Evolutionary conservation across 2,888 invertebrate genomes (phyloP), one percentile per base, ranked within the genome.

Genomic region (Caenorhabditis zanzibari): DNA sequence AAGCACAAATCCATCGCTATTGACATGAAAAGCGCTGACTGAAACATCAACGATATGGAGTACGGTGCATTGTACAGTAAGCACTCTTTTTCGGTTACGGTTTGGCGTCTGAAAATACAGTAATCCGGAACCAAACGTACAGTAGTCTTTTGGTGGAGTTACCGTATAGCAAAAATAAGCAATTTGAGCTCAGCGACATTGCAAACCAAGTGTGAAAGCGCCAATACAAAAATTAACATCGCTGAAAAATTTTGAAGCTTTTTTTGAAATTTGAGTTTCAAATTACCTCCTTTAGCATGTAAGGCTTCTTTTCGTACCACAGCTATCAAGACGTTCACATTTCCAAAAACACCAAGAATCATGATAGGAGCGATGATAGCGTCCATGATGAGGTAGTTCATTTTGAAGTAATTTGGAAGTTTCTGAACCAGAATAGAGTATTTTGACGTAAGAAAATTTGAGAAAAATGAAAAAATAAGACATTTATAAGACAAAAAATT

Each of bases 291-390:
- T 38, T 38, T 38, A 5, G 75, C 66, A 28, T 66, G 12, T 19
- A 75, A 28, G 2, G 14, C 26, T 12, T 66, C 52, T 41, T 66
- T 64, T 14, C 75, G 24, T 12, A 14, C 3, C 16, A 64, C 24
- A 1, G 75, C 75, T 7, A 66, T 19, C 24, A 75, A 56, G 2
- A 75, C 75, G 47, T 75, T 75, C 2, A 58, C 16, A 66, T 75
- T 75, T 64, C 75, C 75, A 56, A 75, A 75, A 3, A 75, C 24
- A 10, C 75, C 75, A 24, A 75, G n/a, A 12, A 44, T 14, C 38
- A 63, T 73, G 2, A 38, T 7, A 2, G 47, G 44, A 7, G 19
- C 12, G 1, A 73, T 49, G 0, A 61, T 56, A 12, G 26, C 56
- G 24, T 56, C 56, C 19, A 56, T 38, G 10, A 38, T 12, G 38